Evolutionary conservation across 1,140 invertebrate genomes (phyloP), one percentile per base, ranked within the genome.

Genomic region (Tenebrio molitor): DNA sequence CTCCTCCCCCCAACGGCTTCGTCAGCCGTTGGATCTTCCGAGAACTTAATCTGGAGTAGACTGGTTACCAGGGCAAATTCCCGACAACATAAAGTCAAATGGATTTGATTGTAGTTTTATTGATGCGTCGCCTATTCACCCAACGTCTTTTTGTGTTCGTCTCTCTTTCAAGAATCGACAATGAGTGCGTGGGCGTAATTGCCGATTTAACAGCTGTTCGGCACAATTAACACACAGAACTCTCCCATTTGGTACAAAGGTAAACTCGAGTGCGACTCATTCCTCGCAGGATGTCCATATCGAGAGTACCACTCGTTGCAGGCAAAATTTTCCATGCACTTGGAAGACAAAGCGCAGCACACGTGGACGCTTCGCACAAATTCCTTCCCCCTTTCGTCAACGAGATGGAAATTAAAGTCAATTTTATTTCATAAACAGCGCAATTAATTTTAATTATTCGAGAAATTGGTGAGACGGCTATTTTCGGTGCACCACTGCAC

Each of bases 361-460:
- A n/a, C n/a, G n/a, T n/a, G n/a, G n/a, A n/a, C n/a, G n/a, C n/a
- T n/a, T n/a, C n/a, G n/a, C n/a, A n/a, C n/a, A n/a, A n/a, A n/a
- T n/a, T n/a, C n/a, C n/a, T n/a, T n/a, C n/a, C n/a, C n/a, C n/a
- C n/a, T n/a, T n/a, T n/a, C n/a, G n/a, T n/a, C n/a, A n/a, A n/a
- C n/a, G n/a, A n/a, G n/a, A n/a, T n/a, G n/a, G n/a, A n/a, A n/a
- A n/a, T n/a, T n/a, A n/a, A n/a, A n/a, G n/a, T 46, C 42, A 46
- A 17, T 46, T 17, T 46, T 17, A 4, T 46, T 46, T 17, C 15
- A 46, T 19, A 17, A 2, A 29, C 23, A 58, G 25, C 29, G 21
- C 50, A 58, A 58, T 58, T 58, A 58, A 58, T 58, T 29, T 58
- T 58, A 58, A 58, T 58, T 58, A 58, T 58, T 58, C 21, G 23